phyloP scores from a whole-genome alignment of 1,140 invertebrate genomes.

The Drosophila auraria region DNA sequence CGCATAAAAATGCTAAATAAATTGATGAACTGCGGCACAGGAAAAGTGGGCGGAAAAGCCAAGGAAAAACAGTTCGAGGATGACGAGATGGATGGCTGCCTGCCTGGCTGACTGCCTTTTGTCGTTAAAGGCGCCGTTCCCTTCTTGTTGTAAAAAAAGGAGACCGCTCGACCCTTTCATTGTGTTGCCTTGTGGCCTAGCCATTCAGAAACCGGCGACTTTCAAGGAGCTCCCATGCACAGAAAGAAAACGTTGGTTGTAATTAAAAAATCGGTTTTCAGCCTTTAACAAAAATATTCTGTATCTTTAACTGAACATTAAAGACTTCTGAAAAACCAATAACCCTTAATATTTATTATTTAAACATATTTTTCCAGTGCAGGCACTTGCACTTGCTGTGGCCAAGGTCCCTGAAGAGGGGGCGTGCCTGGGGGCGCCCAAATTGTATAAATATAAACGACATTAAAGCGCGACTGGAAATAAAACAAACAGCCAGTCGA shows the following conservation, averaged over 20 bases:
- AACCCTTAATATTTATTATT: too few species aligned
- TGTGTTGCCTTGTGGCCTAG: constrained; percentile 25
- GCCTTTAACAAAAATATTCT: too few species aligned
- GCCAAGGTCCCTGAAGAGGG: constrained; percentile 18
- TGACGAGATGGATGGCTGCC: constrained; percentile 38
- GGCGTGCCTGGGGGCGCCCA: constrained; percentile 32
- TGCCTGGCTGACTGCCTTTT: constrained; percentile 38
- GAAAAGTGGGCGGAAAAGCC: constrained; percentile 25
- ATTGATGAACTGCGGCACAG: constrained; percentile 74
- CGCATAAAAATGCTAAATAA: constrained; percentile 78
- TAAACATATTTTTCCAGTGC: background rate
- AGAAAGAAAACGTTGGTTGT: background rate
- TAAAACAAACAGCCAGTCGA: constrained; percentile 79
- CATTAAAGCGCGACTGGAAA: constrained; percentile 80
- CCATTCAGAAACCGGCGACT: constrained; percentile 26
- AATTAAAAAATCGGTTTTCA: background rate
- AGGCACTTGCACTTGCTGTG: constrained; percentile 53
- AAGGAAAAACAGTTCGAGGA: constrained; percentile 14
- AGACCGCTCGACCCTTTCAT: constrained; percentile 49
- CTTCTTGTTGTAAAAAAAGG: constrained; percentile 51
- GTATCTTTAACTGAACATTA: background rate
- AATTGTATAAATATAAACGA: constrained; percentile 82
- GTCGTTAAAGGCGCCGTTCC: constrained; percentile 55
- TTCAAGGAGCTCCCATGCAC: constrained; percentile 2
- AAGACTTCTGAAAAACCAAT: too few species aligned